Evolutionary conservation across 2,888 invertebrate genomes (phyloP).

Genomic region (Panzeria rudis): DNA sequence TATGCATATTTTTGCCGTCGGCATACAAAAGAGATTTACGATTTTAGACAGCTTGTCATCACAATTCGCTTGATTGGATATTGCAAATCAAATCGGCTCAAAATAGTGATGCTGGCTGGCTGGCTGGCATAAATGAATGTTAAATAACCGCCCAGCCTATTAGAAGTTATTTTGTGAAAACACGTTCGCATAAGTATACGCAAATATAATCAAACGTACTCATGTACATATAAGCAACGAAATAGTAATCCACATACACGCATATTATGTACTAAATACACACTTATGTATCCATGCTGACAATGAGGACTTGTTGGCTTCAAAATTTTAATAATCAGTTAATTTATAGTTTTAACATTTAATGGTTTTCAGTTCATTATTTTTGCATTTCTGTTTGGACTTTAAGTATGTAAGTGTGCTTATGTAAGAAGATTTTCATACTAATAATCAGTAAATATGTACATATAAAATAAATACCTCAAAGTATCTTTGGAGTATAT

Average conservation of each 20-base stretch:
- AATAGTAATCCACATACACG: not conserved
- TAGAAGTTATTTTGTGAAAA: not conserved
- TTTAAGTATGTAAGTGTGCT: no score
- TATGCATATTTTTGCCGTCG: not conserved
- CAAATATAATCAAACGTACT: not conserved
- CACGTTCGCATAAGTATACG: not conserved
- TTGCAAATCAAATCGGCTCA: not conserved
- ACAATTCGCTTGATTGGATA: not conserved
- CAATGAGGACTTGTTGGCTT: not conserved
- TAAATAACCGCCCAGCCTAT: not conserved
- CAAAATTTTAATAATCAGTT: not conserved
- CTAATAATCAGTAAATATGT: no score
- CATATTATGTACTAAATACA: no score
- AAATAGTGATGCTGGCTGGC: not conserved
- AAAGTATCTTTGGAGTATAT: no score
- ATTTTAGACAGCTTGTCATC: not conserved
- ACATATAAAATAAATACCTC: no score
- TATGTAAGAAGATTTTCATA: no score
- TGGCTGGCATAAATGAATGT: not conserved
- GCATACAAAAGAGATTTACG: not conserved
- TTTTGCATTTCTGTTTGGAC: no score
- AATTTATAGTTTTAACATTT: no score
- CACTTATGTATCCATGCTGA: not conserved
- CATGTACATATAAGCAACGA: not conserved
- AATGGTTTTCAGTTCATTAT: no score